Conservation (phyloP, 1,140 invertebrate genomes). For the Drosophila tani region DNA sequence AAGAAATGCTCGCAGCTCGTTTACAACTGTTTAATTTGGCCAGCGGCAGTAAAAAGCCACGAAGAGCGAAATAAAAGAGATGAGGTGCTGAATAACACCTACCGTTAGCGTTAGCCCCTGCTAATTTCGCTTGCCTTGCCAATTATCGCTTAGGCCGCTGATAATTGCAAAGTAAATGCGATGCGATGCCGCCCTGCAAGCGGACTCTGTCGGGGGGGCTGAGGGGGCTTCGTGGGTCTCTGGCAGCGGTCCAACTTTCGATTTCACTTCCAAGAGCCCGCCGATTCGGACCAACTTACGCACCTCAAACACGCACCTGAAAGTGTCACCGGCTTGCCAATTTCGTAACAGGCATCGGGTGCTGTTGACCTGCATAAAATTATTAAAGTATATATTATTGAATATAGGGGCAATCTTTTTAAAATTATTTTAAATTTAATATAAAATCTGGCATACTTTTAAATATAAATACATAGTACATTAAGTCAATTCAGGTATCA, state of each 20-base stretch:
- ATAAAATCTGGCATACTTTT: fast-evolving
- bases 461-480: not conserved
- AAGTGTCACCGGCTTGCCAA: conserved; percentile 21
- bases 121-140: conserved; percentile 40
- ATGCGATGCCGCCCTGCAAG: conserved; percentile 28
- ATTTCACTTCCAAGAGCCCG: conserved; percentile 58
- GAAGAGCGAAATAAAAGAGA: conserved; percentile 26
- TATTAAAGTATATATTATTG: not conserved
- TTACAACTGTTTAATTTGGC: conserved; percentile 47
- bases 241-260: conserved; percentile 55
- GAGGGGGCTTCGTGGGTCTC: not conserved
- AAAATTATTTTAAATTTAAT: not conserved
- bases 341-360: conserved; percentile 11
- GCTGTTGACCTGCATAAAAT: conserved; percentile 14
- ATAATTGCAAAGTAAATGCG: conserved; percentile 56
- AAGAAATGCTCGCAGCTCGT: conserved; percentile 29
- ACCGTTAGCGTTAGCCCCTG: conserved; percentile 36
- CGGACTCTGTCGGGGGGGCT: not conserved
- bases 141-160: conserved; percentile 53
- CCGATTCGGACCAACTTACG: conserved; percentile 16
- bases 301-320: conserved; percentile 31
- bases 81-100: conserved; percentile 42
- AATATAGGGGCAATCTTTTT: too few species aligned
- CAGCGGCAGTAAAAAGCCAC: conserved; percentile 15
- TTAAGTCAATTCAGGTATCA: not conserved